A percentile compares a stretch with the other conserved stretches of the same genome.
phyloP scores from a whole-genome alignment of 2,888 invertebrate species.

The Drepanosiphum platanoidis region DNA sequence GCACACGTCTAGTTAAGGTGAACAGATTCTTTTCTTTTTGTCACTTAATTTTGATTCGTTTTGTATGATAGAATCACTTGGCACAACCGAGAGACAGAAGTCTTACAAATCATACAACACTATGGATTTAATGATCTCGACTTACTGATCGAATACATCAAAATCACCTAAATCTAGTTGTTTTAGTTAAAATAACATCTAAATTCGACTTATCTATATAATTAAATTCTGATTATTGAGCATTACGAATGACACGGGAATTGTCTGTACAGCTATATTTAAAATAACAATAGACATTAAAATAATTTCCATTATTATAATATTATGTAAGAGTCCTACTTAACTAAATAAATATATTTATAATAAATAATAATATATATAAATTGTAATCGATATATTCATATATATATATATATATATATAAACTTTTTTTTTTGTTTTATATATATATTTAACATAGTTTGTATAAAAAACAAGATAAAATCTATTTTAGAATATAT shows the following conservation, averaged over 20 bases:
- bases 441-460: not conserved
- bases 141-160: not conserved
- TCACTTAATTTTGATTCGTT: not conserved
- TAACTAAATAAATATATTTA: slow-evolving; percentile 41
- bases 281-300: slow-evolving; percentile 26
- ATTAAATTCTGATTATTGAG: slow-evolving; percentile 61
- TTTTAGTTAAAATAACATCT: slow-evolving; percentile 19
- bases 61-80: not conserved
- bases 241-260: slow-evolving; percentile 43
- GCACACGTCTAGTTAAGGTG: too few species aligned
- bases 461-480: slow-evolving; percentile 40
- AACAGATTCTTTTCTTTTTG: too few species aligned
- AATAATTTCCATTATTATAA: slow-evolving; percentile 15
- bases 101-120: not conserved
- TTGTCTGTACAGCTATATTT: slow-evolving; percentile 38
- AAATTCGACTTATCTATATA: slow-evolving; percentile 54
- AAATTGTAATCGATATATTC: slow-evolving; percentile 30
- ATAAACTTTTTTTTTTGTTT: too few species aligned
- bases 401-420: slow-evolving; percentile 22
- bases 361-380: slow-evolving; percentile 32
- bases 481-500: slow-evolving; percentile 58
- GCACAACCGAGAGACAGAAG: not conserved
- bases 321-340: slow-evolving; percentile 19
- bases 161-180: slow-evolving; percentile 24
- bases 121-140: too few species aligned